Percentiles rank a stretch among this genome's conserved stretches.
Conservation (phyloP, 2,888 invertebrate genomes). For the Spisula solida region DNA sequence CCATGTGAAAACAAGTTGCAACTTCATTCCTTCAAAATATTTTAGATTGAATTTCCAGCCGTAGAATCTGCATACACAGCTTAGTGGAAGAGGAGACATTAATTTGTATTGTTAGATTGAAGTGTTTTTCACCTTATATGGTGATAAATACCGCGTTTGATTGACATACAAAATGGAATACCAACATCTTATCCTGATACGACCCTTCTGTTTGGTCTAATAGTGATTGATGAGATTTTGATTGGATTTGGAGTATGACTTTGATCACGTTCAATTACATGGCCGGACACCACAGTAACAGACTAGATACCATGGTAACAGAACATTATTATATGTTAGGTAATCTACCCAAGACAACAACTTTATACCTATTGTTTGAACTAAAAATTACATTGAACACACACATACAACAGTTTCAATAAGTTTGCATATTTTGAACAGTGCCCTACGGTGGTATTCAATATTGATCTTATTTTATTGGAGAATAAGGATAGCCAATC, state of each 20-base stretch:
- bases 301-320: too few species aligned
- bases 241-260: constrained; percentile 47
- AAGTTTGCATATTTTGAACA: too few species aligned
- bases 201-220: constrained; percentile 41
- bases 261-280: constrained; percentile 53
- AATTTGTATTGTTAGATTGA: constrained; percentile 39
- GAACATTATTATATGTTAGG: not conserved
- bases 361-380: not conserved
- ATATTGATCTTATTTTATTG: too few species aligned
- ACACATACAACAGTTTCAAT: too few species aligned
- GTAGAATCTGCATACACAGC: constrained; percentile 16
- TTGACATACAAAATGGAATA: constrained; percentile 54
- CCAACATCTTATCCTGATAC: constrained; percentile 32
- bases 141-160: constrained; percentile 38
- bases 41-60: constrained; percentile 26
- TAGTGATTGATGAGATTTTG: constrained; percentile 65
- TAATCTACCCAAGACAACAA: not conserved
- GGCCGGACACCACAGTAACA: not conserved
- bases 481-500: too few species aligned
- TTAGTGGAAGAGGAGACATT: constrained; percentile 16
- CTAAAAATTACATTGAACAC: too few species aligned
- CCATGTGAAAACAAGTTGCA: constrained; percentile 1
- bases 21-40: constrained; percentile 20
- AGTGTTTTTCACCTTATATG: constrained; percentile 43
- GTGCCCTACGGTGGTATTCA: too few species aligned